Conservation (phyloP, 2,888 invertebrate species). For the Ornithoptera priamus region DNA sequence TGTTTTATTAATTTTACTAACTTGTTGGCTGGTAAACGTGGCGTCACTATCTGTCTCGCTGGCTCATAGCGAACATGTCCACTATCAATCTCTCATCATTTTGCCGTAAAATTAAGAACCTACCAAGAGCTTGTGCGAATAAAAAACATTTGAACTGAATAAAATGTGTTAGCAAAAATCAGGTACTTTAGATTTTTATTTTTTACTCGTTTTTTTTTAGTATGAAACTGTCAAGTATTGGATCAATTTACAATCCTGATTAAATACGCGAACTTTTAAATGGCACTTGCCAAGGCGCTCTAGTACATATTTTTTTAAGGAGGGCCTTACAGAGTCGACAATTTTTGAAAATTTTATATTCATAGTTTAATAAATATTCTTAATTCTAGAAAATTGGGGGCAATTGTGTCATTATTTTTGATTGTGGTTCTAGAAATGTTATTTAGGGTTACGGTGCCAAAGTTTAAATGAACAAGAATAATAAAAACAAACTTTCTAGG, state of each 20-base stretch:
- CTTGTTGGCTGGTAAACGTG: no score
- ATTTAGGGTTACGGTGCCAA: slow-evolving; percentile 2
- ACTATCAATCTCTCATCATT: background rate
- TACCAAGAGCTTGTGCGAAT: background rate
- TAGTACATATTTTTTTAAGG: no score
- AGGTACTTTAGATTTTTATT: slow-evolving; percentile 3
- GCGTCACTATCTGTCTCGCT: no score
- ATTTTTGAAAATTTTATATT: background rate
- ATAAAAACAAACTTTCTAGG: slow-evolving; percentile 8
- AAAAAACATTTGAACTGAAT: slow-evolving; percentile 9
- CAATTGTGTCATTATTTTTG: slow-evolving; percentile 4
- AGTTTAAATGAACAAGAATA: slow-evolving; percentile 8
- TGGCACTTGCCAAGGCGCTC: no score
- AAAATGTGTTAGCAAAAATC: slow-evolving; percentile 4
- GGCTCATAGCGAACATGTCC: slow-evolving; percentile 1
- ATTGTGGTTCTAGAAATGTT: background rate
- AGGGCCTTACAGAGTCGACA: no score
- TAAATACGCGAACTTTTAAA: slow-evolving; percentile 4
- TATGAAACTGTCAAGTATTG: background rate
- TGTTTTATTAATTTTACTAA: no score
- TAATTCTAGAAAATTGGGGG: slow-evolving; percentile 2
- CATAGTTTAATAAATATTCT: background rate
- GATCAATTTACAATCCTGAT: slow-evolving; percentile 7
- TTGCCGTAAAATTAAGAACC: no score
- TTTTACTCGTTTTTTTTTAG: slow-evolving; percentile 3